Evolutionary conservation across 2,113 vertebrate species (phyloP).

Genomic region (Colaptes auratus): DNA sequence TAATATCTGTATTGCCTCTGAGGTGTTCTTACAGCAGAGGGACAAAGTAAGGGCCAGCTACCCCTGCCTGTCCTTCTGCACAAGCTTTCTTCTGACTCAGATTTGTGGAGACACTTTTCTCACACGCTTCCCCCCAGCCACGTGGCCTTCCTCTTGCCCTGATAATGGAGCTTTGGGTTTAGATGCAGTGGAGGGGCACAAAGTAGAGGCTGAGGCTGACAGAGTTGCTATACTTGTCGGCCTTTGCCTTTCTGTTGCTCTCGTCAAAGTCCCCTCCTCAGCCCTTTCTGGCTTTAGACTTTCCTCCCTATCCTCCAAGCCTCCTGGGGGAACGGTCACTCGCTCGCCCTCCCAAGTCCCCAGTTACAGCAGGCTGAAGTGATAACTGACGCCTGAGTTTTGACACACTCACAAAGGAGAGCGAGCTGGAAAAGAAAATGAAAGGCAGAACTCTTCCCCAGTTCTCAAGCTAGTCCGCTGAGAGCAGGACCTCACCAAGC

Average conservation of each 20-base stretch:
- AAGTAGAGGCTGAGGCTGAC: neutral
- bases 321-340: rapidly evolving
- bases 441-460: neutral
- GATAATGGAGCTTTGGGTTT: neutral
- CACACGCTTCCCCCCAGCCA: neutral
- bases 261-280: neutral
- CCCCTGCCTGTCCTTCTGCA: neutral
- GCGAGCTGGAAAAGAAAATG: neutral
- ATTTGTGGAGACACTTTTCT: neutral
- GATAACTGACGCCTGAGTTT: rapidly evolving
- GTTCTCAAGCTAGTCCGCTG: rapidly evolving
- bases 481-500: neutral
- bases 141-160: neutral
- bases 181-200: neutral
- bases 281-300: neutral
- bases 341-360: rapidly evolving
- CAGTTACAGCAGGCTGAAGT: rapidly evolving
- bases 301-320: neutral
- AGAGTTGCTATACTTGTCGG: neutral
- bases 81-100: neutral
- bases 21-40: neutral
- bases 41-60: neutral
- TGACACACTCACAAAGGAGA: rapidly evolving
- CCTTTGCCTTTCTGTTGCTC: neutral
- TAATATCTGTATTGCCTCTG: neutral